Percentiles rank a stretch among this genome's conserved stretches.
Conservation (phyloP, 2,797 vertebrate species). For the Pipistrellus pipistrellus region DNA sequence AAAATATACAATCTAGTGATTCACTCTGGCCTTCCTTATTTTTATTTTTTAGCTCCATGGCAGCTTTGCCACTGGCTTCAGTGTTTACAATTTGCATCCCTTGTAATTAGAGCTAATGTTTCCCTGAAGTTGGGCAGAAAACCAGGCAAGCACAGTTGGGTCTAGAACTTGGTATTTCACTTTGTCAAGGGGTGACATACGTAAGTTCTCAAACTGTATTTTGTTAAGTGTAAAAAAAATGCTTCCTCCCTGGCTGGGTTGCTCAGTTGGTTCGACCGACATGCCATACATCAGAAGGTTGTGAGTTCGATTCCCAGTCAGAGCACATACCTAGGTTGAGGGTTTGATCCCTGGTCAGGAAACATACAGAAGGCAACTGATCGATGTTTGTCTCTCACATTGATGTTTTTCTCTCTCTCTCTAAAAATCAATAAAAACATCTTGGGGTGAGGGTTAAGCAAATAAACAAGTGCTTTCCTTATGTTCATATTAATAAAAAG, state of each 20-base stretch:
- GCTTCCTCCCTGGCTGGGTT: not conserved
- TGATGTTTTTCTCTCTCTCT: not conserved
- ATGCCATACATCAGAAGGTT: not conserved
- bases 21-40: not conserved
- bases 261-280: not conserved
- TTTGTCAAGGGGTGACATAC: conserved; percentile 17
- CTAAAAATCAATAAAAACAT: not conserved
- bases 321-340: not conserved
- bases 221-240: conserved; percentile 49
- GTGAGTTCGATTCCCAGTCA: not conserved
- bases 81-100: conserved; percentile 24
- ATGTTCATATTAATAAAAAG: not conserved
- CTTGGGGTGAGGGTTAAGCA: not conserved
- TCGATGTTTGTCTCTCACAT: not conserved
- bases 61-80: not conserved
- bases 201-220: not conserved
- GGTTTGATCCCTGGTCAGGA: not conserved
- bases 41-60: not conserved
- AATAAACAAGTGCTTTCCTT: conserved; percentile 18
- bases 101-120: not conserved
- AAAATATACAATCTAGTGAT: not conserved
- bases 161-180: conserved; percentile 11
- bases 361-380: not conserved
- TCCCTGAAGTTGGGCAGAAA: conserved; percentile 38
- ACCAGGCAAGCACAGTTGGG: not conserved